Evolutionary conservation across 2,797 vertebrate species (phyloP), one percentile per base, ranked within the genome.

Genomic region (Oryzias dopingdopingensis): DNA sequence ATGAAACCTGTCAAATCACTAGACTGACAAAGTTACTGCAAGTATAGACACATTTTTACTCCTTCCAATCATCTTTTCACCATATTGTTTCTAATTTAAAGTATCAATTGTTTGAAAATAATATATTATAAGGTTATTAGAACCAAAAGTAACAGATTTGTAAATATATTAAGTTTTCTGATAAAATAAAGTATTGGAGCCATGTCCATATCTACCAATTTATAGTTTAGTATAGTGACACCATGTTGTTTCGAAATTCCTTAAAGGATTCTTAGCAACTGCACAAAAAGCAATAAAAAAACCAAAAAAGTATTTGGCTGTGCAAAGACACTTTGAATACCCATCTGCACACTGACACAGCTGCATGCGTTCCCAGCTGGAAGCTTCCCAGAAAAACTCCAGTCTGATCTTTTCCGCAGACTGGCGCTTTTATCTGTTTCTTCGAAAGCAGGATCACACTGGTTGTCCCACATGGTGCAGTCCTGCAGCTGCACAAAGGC

Each of bases 341-440:
- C 14, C 14, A 61, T 71, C 69, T 66, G 52, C 60, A 59, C 73
- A 43, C 52, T 68, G 59, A 76, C 68, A 70, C 65, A 61, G 65
- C 58, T 70, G 48, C 67, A 67, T 70, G 76, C 65, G 63, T 71
- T 64, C 70, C 49, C 78, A 71, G 66, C 65, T 83, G 74, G 77
- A 79, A 53, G 68, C 66, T 62, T 76, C 78, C 65, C 73, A 74
- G 57, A 26, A 22, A 58, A 72, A 62, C 66, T 59, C 6, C 45
- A 52, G 58, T 70, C 56, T 81, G 81, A 82, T 82, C 65, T 77
- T 64, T 79, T 55, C 58, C 67, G 67, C 64, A 69, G 62, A 70
- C 68, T 63, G 74, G 62, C 60, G 71, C 84, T 81, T 74, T 78
- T 74, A 81, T 81, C 72, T 77, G 72, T 68, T 84, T 77, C 76